Conservation (phyloP, 1,140 invertebrate genomes). For the Laupala kohalensis region DNA sequence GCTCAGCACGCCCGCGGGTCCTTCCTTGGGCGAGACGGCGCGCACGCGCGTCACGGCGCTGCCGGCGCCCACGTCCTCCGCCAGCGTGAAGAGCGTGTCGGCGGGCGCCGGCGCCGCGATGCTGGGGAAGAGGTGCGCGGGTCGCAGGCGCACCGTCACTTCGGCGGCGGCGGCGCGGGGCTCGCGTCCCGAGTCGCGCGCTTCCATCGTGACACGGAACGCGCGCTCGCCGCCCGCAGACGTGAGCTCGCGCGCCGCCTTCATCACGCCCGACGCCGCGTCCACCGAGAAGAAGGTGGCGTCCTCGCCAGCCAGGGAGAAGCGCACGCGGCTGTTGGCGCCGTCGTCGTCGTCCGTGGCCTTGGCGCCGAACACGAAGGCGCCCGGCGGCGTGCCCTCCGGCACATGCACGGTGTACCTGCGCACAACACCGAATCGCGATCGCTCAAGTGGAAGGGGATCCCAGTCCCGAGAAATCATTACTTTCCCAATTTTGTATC, state of each 20-base stretch:
- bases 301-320: slow-evolving; percentile 64
- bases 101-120: slow-evolving; percentile 39
- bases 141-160: slow-evolving; percentile 53
- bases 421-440: too few relatives aligned
- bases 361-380: slow-evolving; percentile 76
- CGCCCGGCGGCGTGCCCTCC: slow-evolving; percentile 55
- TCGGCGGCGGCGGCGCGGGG: slow-evolving; percentile 50
- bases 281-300: slow-evolving; percentile 63
- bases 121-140: slow-evolving; percentile 56
- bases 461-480: too few relatives aligned
- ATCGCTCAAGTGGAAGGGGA: too few relatives aligned
- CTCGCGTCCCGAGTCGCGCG: slow-evolving; percentile 23
- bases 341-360: slow-evolving; percentile 69
- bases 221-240: slow-evolving; percentile 4
- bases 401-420: slow-evolving; percentile 53
- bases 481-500: too few relatives aligned
- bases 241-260: slow-evolving; percentile 44
- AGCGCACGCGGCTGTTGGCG: slow-evolving; percentile 62
- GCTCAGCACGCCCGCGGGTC: slow-evolving; percentile 46
- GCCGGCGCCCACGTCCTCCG: slow-evolving; percentile 64
- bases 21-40: slow-evolving; percentile 60
- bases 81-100: slow-evolving; percentile 55
- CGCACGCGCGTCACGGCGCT: slow-evolving; percentile 54
- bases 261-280: slow-evolving; percentile 66
- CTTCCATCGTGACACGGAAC: slow-evolving; percentile 26